These are phyloP conservation scores for Microtus oregoni DNA, from an alignment of 2,113 vertebrate species.

Conservation along the genomic window DNA sequence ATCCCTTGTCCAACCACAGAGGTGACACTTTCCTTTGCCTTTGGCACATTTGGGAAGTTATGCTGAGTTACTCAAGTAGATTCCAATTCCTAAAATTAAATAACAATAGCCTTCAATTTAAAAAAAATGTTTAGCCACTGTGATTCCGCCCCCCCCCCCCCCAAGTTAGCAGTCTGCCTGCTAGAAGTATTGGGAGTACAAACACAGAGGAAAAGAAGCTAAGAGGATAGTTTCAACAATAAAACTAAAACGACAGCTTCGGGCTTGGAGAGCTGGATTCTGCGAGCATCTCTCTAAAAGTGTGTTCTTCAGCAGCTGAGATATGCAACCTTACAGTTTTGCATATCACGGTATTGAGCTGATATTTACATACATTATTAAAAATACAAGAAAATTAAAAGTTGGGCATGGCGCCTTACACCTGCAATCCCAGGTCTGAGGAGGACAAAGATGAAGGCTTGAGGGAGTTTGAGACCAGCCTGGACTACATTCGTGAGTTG, in stretches of 20 bases:
- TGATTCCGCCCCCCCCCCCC: neutral
- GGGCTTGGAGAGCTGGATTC: neutral
- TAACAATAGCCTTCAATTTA: neutral
- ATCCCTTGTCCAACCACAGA: no score
- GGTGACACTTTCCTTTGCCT: neutral
- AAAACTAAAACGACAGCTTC: neutral
- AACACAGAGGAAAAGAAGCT: neutral
- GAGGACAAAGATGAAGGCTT: neutral
- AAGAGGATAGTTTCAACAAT: neutral
- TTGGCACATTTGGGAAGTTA: neutral
- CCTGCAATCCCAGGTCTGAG: neutral
- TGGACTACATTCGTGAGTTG: neutral
- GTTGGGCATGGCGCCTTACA: no score
- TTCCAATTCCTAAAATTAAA: conserved; percentile 7
- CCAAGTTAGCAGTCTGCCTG: neutral
- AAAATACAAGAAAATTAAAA: neutral
- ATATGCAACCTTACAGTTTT: neutral
- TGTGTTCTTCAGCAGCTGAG: neutral
- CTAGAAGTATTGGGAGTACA: neutral
- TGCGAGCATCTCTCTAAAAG: neutral
- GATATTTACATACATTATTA: neutral
- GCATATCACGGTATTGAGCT: neutral
- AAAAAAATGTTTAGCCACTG: neutral
- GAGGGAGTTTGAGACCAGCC: neutral
- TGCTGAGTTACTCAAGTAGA: neutral